Conservation (phyloP, 2,888 invertebrate genomes). For the Dasysyrphus tricinctus region DNA sequence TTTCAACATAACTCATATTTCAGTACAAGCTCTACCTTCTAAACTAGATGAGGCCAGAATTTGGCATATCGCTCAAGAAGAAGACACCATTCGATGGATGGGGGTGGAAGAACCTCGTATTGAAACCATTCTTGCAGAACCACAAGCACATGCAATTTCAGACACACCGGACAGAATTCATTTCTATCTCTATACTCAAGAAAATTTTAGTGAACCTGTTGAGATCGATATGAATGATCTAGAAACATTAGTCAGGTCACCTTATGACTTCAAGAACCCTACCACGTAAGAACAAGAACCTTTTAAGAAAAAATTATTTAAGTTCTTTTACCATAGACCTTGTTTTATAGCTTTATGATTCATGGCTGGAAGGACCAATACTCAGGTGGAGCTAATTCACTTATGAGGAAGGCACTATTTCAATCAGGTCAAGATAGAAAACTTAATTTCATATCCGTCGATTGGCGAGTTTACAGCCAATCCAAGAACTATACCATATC, state of each 20-base stretch:
- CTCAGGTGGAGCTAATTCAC: conserved; percentile 77
- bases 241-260: conserved; percentile 24
- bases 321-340: neutral
- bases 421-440: conserved; percentile 84
- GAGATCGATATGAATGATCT: conserved; percentile 38
- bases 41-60: conserved; percentile 1
- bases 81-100: conserved; percentile 9
- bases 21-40: conserved; percentile 22
- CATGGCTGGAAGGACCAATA: conserved; percentile 85
- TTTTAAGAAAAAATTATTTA: neutral
- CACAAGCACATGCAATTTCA: neutral
- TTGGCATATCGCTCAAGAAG: conserved; percentile 40
- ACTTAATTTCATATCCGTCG: conserved; percentile 85
- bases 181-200: conserved; percentile 56
- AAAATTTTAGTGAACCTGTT: conserved; percentile 9
- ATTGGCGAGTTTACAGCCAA: conserved; percentile 84
- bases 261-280: conserved; percentile 30
- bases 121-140: neutral
- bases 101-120: conserved; percentile 24
- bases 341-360: conserved; percentile 79
- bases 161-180: conserved; percentile 26
- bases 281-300: conserved; percentile 16
- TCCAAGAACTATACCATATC: conserved; percentile 85
- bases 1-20: neutral
- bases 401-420: conserved; percentile 83